phyloP scores from a whole-genome alignment of 2,888 invertebrate genomes.

The Pristionchus exspectatus region DNA sequence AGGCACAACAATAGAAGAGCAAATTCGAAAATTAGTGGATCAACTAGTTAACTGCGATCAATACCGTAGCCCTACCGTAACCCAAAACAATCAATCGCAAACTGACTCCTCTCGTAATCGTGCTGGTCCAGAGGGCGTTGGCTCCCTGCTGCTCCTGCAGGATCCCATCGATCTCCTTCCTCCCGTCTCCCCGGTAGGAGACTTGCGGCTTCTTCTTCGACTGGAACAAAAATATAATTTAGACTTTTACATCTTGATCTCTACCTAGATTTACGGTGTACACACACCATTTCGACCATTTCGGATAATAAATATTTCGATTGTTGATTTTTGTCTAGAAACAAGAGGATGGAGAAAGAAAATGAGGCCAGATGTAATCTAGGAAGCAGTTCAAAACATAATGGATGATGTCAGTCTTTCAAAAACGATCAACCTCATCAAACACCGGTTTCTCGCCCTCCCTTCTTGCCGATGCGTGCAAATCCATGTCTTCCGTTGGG shows the following conservation, averaged over 20 bases:
- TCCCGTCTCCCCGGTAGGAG: slow-evolving; percentile 49
- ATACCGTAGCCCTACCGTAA: no score
- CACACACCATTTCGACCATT: no score
- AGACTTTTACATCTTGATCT: neutral
- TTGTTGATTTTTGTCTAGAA: no score
- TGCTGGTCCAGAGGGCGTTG: slow-evolving; percentile 65
- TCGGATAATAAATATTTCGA: no score
- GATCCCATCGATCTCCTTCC: slow-evolving; percentile 50
- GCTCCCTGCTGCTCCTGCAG: slow-evolving; percentile 51
- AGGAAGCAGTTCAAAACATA: no score
- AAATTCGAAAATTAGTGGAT: no score
- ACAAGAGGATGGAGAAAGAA: no score
- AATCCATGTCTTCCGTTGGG: slow-evolving; percentile 13
- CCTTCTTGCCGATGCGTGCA: neutral
- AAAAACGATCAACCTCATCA: neutral
- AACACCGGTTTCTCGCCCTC: slow-evolving; percentile 32
- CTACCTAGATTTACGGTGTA: neutral
- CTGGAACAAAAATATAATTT: neutral
- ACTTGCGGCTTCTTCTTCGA: slow-evolving; percentile 5
- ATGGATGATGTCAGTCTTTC: neutral
- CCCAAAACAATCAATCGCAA: no score
- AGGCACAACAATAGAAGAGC: no score
- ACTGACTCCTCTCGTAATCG: slow-evolving; percentile 65
- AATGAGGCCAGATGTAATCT: no score
- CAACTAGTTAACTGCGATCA: no score